Evolutionary conservation across 1,140 invertebrate species (phyloP), one percentile per base, ranked within the genome.

Genomic region (Pseudomyrmex sp.): DNA sequence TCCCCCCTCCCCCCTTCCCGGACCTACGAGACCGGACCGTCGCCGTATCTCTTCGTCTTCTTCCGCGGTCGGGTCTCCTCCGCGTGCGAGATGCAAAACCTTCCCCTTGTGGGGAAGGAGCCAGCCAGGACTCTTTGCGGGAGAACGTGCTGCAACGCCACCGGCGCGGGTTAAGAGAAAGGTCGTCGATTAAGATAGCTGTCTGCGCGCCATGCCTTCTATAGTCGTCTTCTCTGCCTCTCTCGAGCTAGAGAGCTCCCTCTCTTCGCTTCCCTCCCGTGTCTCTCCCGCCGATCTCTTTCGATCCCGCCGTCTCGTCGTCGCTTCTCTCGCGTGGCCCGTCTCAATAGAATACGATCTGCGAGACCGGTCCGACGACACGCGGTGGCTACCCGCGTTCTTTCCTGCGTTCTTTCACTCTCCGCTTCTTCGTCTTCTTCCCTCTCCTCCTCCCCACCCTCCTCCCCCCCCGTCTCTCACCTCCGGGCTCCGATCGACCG

Each of bases 101-200:
- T 46, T 20, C 15, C 62, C 70, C 62, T 68, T 63, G 61, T 48
- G 23, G 52, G 23, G 52, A 69, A 74, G 46, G 18, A 73, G 58
- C 54, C 50, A 12, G 20, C 50, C 9, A 12, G 50, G 12, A 52
- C 82, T 58, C 84, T 62, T 62, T 74, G 63, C 63, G 74, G 82
- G 61, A 84, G 82, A 70, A 26, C 87, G 90, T 83, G 90, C 86
- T 76, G 84, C 86, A 87, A 88, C 85, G 91, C 87, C 89, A 92
- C 89, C 86, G 85, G 85, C 80, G 73, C 84, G 88, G 92, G 90
- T 92, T 92, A 92, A 93, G 88, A 87, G 89, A 92, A 89, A 91
- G 92, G 92, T 92, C 91, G 91, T 91, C 92, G 91, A 93, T 93
- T 92, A 91, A 93, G 92, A 92, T 92, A 92, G 90, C 91, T 92